Conservation (phyloP, 2,797 vertebrate genomes). For the Xenops minutus region DNA sequence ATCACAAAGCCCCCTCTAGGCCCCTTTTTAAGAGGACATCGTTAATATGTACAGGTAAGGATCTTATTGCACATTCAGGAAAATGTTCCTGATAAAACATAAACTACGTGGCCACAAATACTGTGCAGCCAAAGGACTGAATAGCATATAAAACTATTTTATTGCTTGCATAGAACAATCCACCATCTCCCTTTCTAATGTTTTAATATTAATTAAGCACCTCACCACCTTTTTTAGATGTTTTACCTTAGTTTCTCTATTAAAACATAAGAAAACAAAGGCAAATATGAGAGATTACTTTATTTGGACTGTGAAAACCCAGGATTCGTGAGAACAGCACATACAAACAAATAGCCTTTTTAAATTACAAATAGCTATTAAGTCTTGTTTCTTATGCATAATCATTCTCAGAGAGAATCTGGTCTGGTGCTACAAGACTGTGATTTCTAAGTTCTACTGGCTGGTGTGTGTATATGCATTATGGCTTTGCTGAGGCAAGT, state of each 20-base stretch:
- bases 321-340: neutral
- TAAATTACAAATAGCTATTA: slow-evolving; percentile 36
- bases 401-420: neutral
- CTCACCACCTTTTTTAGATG: neutral
- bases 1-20: neutral
- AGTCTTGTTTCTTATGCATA: slow-evolving; percentile 19
- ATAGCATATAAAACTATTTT: neutral
- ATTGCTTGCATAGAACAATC: neutral
- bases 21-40: neutral
- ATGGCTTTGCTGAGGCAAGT: neutral
- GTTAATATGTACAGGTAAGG: neutral
- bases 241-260: neutral
- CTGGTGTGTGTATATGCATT: neutral
- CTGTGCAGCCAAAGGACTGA: neutral
- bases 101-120: neutral
- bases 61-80: neutral
- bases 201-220: neutral
- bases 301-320: neutral
- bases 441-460: neutral
- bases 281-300: neutral
- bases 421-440: neutral
- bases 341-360: slow-evolving; percentile 14
- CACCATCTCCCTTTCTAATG: neutral
- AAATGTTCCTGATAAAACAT: neutral
- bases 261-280: neutral